Evolutionary conservation across 2,797 vertebrate genomes (phyloP).

Genomic region (Pseudomugil gertrudae): DNA sequence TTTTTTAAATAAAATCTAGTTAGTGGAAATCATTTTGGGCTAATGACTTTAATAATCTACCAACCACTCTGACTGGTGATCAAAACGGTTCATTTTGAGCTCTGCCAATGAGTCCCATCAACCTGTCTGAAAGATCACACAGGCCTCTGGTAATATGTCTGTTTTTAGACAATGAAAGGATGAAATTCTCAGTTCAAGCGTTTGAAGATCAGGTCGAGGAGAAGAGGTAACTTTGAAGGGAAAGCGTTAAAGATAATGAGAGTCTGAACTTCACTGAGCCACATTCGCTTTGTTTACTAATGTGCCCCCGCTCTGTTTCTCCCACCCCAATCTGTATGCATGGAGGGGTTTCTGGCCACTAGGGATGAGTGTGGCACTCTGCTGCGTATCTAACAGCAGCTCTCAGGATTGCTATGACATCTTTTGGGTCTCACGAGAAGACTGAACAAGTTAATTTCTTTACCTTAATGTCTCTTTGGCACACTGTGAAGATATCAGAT

Average conservation of each 20-base stretch:
- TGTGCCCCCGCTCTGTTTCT: slow-evolving; percentile 17
- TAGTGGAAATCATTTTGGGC: neutral
- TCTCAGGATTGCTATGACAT: slow-evolving; percentile 58
- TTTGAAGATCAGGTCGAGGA: slow-evolving; percentile 5
- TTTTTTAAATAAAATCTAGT: too few species aligned
- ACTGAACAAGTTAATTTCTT: slow-evolving; percentile 61
- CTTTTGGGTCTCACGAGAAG: slow-evolving; percentile 50
- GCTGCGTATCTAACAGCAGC: slow-evolving; percentile 49
- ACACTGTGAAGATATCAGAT: slow-evolving; percentile 29
- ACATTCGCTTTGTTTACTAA: slow-evolving; percentile 51
- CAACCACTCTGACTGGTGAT: neutral
- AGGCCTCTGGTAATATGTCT: neutral
- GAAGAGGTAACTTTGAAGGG: slow-evolving; percentile 1
- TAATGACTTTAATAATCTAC: neutral
- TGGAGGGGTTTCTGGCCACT: slow-evolving; percentile 25
- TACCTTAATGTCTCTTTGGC: slow-evolving; percentile 59
- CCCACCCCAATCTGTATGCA: slow-evolving; percentile 57
- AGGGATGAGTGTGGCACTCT: slow-evolving; percentile 54
- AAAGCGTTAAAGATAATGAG: slow-evolving; percentile 22
- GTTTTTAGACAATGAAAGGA: neutral
- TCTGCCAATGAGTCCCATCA: neutral
- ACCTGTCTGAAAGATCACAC: neutral
- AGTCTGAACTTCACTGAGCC: slow-evolving; percentile 35
- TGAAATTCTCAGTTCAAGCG: neutral
- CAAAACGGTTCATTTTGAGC: neutral